Evolutionary conservation across 2,888 invertebrate genomes (phyloP).

Genomic region (Vannuccia rotundouncinata): DNA sequence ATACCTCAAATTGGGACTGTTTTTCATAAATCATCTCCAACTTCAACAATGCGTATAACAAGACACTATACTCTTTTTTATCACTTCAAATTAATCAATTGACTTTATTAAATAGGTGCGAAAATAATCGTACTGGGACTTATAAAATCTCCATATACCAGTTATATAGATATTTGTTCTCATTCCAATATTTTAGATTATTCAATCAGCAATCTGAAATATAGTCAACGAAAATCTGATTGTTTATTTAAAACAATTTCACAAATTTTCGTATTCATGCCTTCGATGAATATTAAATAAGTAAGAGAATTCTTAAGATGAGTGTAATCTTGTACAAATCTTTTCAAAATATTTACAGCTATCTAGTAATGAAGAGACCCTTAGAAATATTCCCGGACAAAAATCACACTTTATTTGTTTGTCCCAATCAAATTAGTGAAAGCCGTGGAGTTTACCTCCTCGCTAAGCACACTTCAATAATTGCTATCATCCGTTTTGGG

Average conservation of each 20-base stretch:
- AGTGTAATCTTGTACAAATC: neutral
- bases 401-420: conserved; percentile 23
- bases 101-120: neutral
- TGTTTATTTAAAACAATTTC: too few relatives aligned
- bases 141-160: neutral
- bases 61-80: too few relatives aligned
- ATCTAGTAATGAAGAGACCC: neutral
- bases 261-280: too few relatives aligned
- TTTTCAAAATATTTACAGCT: neutral
- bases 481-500: conserved; percentile 26
- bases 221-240: too few relatives aligned
- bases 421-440: conserved; percentile 8
- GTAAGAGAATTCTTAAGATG: too few relatives aligned
- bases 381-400: neutral
- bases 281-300: too few relatives aligned
- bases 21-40: too few relatives aligned
- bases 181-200: too few relatives aligned
- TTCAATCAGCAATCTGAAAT: too few relatives aligned
- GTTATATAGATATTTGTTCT: neutral
- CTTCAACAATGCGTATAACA: too few relatives aligned
- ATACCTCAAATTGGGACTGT: too few relatives aligned
- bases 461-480: conserved; percentile 11
- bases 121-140: neutral
- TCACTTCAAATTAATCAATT: neutral
- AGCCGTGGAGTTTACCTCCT: neutral